A percentile compares a stretch with the other conserved stretches of the same genome.
Conservation (phyloP, 2,113 vertebrate species). For the Amazona guildingii region DNA sequence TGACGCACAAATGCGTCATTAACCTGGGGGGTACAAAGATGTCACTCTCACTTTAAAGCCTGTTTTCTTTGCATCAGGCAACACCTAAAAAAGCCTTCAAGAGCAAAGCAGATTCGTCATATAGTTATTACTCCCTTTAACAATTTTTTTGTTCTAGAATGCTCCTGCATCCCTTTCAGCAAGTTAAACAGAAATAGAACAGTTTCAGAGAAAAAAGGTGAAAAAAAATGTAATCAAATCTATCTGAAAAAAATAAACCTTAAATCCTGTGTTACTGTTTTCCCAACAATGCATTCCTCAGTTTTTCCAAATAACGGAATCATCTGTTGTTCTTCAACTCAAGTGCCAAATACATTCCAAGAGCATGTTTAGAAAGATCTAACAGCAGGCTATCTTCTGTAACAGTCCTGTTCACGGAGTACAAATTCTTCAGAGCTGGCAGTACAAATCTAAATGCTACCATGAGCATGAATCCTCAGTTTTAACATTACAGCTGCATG, state of each 20-base stretch:
- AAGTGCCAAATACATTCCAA: conserved; percentile 28
- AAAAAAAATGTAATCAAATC: background rate
- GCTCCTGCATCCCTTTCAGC: background rate
- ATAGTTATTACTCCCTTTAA: background rate
- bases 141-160: conserved; percentile 1
- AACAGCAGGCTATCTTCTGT: background rate
- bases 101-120: background rate
- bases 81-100: background rate
- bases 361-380: background rate
- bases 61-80: background rate
- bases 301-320: conserved; percentile 15
- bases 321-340: background rate
- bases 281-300: background rate
- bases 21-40: background rate
- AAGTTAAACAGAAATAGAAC: background rate
- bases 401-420: background rate
- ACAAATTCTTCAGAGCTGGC: background rate
- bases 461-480: background rate
- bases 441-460: background rate
- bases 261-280: background rate
- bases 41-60: background rate
- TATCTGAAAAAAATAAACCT: background rate
- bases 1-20: background rate
- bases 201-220: background rate
- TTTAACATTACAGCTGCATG: background rate